phyloP scores from a whole-genome alignment of 2,797 vertebrate species.

The Liparis tanakae region DNA sequence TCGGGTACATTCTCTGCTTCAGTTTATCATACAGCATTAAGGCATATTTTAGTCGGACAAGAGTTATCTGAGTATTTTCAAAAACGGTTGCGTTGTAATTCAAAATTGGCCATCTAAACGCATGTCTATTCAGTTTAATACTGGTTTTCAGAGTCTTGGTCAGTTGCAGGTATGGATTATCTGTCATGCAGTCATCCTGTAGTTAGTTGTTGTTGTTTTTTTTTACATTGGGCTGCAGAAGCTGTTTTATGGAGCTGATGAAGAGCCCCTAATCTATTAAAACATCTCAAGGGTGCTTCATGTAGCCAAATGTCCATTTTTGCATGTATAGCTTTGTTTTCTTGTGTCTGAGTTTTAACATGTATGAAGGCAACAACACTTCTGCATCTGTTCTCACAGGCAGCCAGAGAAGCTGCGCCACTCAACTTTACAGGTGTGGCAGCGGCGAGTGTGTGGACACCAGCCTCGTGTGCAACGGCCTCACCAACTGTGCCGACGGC shows the following conservation, averaged over 20 bases:
- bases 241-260: not conserved
- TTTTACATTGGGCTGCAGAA: not conserved
- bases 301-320: not conserved
- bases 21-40: not conserved
- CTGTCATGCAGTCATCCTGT: not conserved
- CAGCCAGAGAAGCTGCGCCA: conserved; percentile 73
- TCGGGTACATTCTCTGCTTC: not conserved
- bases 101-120: not conserved
- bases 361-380: not conserved
- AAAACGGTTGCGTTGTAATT: not conserved
- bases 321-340: not conserved
- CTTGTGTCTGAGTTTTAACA: not conserved
- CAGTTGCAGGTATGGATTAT: not conserved
- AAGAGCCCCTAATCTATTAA: not conserved
- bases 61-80: not conserved
- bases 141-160: not conserved
- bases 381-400: conserved; percentile 71
- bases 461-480: conserved; percentile 82
- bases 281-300: not conserved
- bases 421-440: conserved; percentile 83
- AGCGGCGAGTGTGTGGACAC: conserved; percentile 82
- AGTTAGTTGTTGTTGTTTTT: too few relatives aligned
- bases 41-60: not conserved
- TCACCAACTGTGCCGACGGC: conserved; percentile 83
- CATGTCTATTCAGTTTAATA: not conserved